Base-by-base conservation (phyloP, 1,140 invertebrate genomes). In the Drosophila mauritiana region DNA sequence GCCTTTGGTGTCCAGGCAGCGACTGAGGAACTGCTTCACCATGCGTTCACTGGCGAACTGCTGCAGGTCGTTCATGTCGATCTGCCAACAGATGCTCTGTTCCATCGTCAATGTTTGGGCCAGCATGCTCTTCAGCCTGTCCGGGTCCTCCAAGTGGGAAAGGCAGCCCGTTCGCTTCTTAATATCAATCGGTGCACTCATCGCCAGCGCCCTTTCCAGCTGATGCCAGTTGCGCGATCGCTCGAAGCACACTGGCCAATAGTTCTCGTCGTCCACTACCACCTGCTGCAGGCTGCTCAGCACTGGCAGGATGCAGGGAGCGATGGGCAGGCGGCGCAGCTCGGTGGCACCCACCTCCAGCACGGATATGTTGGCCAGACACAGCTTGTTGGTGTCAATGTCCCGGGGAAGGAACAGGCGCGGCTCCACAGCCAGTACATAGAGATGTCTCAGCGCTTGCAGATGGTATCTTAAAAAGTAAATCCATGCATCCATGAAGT, bases 371-470 rank as follows among this genome's bases (percentile, higher is more conserved):
- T 96, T 95, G 6, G 96, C 96, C 81, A 98, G 97, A 89, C 97
- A 98, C 27, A 95, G 93, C 74, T 95, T 94, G 34, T 95, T 94
- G 10, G 95, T 96, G 80, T 96, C 95, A 7, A 99, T 95, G 91
- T 98, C 97, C 46, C 96, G 94, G 0, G 98, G 98, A 56, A 99
- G 93, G 39, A 99, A 93, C 8, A 99, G 92, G 17, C 98, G 93
- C 0, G 97, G 96, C 92, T 99, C 97, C 10, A 96, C 96, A 2
- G 98, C 98, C 54, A 99, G 92, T 10, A 99, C 98, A 92, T 99
- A 99, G 13, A 99, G 93, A 93, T 99, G 98, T 34, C 98, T 93
- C 73, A 99, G 95, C 0, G 98, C 98, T 95, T 99, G 98, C 55
- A 99, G 93, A 93, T 99, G 98, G 92, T 98, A 98, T 11, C 83